Evolutionary conservation across 2,888 invertebrate species (phyloP), one percentile per base, ranked within the genome.

Genomic region (Eristalinus aeneus): DNA sequence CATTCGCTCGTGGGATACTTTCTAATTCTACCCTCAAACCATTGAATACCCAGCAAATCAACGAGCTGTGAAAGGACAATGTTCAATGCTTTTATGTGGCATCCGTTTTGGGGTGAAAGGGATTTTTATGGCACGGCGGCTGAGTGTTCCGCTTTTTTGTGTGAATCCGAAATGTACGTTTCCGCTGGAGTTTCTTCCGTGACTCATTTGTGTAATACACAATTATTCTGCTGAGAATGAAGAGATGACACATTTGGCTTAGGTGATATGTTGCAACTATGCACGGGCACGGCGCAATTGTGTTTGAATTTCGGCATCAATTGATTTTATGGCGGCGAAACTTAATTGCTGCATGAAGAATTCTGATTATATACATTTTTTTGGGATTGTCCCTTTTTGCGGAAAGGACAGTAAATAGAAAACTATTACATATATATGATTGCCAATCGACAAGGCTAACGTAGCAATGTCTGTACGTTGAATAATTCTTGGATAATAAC

Each of bases 31-130:
- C 68, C 68, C 53, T 58, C 75, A 60, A 76, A 64, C 64, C 58
- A 73, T 64, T 81, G 75, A 64, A 60, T 32, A 65, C 76, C 72
- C 75, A 68, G 39, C 63, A 73, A 85, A 73, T 77, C 76, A 81
- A 85, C 85, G 85, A 85, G 73, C 85, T 85, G 85, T 85, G 81
- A 85, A 85, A 85, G 81, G 85, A 85, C 81, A 85, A 85, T 81
- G 85, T 73, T 85, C 81, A 73, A 81, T 76, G 85, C 85, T 85
- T 85, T 85, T 81, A 85, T 85, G 85, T 65, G 85, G 81, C 77
- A 81, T 85, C 85, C 85, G 81, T 64, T 76, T 72, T 56, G 79
- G 73, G 23, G 34, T 53, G 76, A 76, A 39, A 76, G 64, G 80
- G 80, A 80, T 85, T 85, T 80, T 80, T 85, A 64, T 80, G 64